Evolutionary conservation across 2,888 invertebrate species (phyloP), one percentile per base, ranked within the genome.

Genomic region (Sminthurinus aureus): DNA sequence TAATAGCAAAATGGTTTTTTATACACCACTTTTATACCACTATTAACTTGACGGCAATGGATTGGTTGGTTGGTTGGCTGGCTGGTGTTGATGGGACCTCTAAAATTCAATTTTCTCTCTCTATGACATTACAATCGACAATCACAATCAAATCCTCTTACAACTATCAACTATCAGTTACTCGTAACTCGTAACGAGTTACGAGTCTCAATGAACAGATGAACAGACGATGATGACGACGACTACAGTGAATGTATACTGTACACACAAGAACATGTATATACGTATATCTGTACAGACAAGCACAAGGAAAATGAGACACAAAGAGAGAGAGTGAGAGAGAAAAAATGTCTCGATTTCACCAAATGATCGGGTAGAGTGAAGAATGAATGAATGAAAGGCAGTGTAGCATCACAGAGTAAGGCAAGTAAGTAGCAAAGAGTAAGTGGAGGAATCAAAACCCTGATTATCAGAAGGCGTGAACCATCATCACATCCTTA

Each of bases 401-500:
- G 38, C 38, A 38, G 38, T 38, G 38, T 38, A 38, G 38, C 38
- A 38, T 38, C 38, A 38, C 6, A 38, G 38, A 38, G 38, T 38
- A 38, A 38, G 6, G 38, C 38, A 38, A 38, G 38, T n/a, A 38
- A 4, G 6, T 38, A 38, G 38, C 6, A 6, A 38, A 38, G 38
- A 38, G 38, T 6, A 38, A 38, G 38, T 38, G 38, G 38, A 38
- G 58, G 58, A 58, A 58, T 58, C 58, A 58, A 58, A 58, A 58
- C 58, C 58, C 58, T 58, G 58, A 58, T 58, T 58, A 58, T 58
- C 58, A 58, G 58, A 18, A 58, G 58, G 58, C 58, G 58, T 58
- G 58, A 58, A 83, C 84, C 85, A 86, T 87, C 84, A 87, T 87
- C 86, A 86, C 86, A 86, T 87, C 86, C 86, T 85, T 87, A 86